phyloP scores from a whole-genome alignment of 2,797 vertebrate species.

The Anabas testudineus region DNA sequence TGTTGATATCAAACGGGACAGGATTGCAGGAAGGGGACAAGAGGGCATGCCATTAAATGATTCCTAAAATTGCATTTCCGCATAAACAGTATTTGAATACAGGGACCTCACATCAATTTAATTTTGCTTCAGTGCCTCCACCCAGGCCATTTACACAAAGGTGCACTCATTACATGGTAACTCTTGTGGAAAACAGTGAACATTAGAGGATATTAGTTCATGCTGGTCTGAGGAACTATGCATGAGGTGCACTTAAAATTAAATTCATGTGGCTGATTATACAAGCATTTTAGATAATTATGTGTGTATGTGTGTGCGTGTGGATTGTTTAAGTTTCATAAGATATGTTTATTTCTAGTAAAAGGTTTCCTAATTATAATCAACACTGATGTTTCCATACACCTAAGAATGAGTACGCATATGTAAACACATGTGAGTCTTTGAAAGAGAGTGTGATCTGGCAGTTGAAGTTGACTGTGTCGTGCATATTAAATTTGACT shows the following conservation, averaged over 20 bases:
- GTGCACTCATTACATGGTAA: constrained; percentile 23
- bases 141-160: constrained; percentile 34
- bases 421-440: neutral
- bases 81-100: constrained; percentile 8
- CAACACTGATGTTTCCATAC: neutral
- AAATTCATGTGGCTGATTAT: constrained; percentile 38
- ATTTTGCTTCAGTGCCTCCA: constrained; percentile 24
- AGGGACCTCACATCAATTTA: constrained; percentile 10
- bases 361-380: neutral
- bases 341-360: neutral
- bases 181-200: constrained; percentile 51
- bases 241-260: constrained; percentile 45
- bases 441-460: neutral
- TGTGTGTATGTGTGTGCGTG: neutral
- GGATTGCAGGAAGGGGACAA: constrained; percentile 4
- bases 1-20: neutral
- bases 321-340: neutral
- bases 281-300: neutral
- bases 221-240: constrained; percentile 60
- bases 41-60: neutral
- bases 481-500: neutral
- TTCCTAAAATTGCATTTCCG: neutral
- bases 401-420: neutral
- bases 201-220: constrained; percentile 29
- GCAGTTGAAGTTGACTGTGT: no score